Conservation (phyloP, 2,888 invertebrate species). For the Agonopterix alstromeriana region DNA sequence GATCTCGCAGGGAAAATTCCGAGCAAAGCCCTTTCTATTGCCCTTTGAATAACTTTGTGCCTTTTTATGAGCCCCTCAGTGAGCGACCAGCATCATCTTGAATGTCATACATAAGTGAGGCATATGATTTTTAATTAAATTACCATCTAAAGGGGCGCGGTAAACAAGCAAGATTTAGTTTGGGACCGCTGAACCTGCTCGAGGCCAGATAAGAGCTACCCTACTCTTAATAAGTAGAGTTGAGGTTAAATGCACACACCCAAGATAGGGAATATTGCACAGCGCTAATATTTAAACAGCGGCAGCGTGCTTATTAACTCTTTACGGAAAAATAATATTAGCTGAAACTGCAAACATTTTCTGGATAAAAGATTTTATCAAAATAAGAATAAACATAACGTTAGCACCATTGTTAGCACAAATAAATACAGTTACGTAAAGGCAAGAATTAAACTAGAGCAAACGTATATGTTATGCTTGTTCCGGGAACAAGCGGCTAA, state of each 20-base stretch:
- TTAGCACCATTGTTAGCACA: not conserved
- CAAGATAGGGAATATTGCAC: constrained; percentile 49
- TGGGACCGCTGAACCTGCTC: constrained; percentile 34
- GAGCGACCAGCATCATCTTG: too few species aligned
- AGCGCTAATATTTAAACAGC: constrained; percentile 50
- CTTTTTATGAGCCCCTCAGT: too few species aligned
- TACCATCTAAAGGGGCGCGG: constrained; percentile 40
- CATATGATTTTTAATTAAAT: constrained; percentile 52
- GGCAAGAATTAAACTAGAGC: too few species aligned
- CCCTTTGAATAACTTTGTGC: too few species aligned
- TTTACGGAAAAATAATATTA: too few species aligned
- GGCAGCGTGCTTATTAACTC: constrained; percentile 9
- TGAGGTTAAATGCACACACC: constrained; percentile 36
- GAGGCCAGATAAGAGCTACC: constrained; percentile 42
- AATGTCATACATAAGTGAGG: constrained; percentile 2
- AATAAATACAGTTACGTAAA: not conserved
- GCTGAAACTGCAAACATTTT: too few species aligned
- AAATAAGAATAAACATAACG: too few species aligned
- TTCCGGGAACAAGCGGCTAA: constrained; percentile 13
- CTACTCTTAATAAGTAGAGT: constrained; percentile 17
- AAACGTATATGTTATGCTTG: too few species aligned
- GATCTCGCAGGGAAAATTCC: too few species aligned
- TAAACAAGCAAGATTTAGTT: constrained; percentile 47
- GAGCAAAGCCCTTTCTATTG: too few species aligned
- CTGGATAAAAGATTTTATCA: too few species aligned